Conservation (phyloP, 2,797 vertebrate genomes). For the Melanotaenia pygmaea region DNA sequence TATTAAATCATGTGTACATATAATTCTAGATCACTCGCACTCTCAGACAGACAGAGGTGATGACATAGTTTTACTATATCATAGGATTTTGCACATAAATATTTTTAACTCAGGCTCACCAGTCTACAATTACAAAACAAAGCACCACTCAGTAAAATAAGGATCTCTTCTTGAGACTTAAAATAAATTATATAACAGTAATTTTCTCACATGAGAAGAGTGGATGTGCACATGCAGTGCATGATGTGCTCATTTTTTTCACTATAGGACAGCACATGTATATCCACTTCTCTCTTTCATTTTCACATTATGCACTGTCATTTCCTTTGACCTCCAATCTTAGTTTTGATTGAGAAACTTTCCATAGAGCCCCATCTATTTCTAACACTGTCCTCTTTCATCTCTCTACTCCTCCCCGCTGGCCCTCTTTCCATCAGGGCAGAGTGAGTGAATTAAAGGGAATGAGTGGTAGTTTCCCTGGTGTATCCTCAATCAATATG, state of each 20-base stretch:
- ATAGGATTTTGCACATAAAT: conserved; percentile 5
- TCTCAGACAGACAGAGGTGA: not conserved
- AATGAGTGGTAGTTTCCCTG: conserved; percentile 39
- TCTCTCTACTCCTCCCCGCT: no score
- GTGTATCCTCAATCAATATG: conserved; percentile 12
- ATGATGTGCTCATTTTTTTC: not conserved
- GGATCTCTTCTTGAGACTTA: conserved; percentile 22
- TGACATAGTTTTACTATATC: conserved; percentile 25
- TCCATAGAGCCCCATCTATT: conserved; percentile 35
- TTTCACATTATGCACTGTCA: not conserved
- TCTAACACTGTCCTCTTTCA: conserved; percentile 20
- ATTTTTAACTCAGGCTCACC: not conserved
- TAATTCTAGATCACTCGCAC: not conserved
- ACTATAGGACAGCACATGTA: not conserved
- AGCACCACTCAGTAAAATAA: conserved; percentile 3
- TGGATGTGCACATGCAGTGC: not conserved
- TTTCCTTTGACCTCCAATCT: not conserved
- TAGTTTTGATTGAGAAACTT: conserved; percentile 22
- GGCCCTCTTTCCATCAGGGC: conserved; percentile 34
- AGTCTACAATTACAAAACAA: conserved; percentile 1
- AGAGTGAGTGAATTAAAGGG: conserved; percentile 34
- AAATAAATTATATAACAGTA: conserved; percentile 25
- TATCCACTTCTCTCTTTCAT: not conserved
- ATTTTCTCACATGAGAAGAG: conserved; percentile 3
- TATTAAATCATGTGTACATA: conserved; percentile 8